A percentile compares a stretch with the other conserved stretches of the same genome.
These are phyloP conservation scores for Zoanthus solanderi DNA, from an alignment of 92 coral and sea anemone species.

Conservation along the genomic window DNA sequence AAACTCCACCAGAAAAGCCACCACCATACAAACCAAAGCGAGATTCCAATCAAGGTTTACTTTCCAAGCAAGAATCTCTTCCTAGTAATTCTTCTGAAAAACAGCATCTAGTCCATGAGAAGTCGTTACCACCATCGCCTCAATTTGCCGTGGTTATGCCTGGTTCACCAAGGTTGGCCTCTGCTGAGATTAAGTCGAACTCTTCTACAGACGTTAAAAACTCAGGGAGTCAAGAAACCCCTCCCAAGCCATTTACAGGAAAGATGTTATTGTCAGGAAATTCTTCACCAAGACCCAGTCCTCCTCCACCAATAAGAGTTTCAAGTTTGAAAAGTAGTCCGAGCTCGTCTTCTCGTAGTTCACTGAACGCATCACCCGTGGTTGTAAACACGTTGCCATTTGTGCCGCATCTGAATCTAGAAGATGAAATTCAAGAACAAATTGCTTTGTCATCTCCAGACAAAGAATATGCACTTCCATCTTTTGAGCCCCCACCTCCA, in stretches of 20 bases:
- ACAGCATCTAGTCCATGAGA: neutral
- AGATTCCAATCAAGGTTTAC: neutral
- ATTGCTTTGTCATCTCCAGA: neutral
- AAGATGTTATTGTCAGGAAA: neutral
- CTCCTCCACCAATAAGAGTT: conserved; percentile 33
- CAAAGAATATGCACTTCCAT: conserved; percentile 34
- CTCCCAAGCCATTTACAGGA: conserved; percentile 1
- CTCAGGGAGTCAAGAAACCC: neutral
- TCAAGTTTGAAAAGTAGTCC: conserved; percentile 34
- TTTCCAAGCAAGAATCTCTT: neutral
- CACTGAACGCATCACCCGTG: conserved; percentile 1
- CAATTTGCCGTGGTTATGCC: conserved; percentile 54
- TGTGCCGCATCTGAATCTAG: conserved; percentile 24
- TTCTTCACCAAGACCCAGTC: conserved; percentile 12
- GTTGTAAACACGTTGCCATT: neutral
- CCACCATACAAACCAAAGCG: conserved; percentile 53
- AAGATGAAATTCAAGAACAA: conserved; percentile 12
- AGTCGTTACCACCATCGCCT: conserved; percentile 43
- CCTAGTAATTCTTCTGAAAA: neutral
- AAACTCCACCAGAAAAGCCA: conserved; percentile 57
- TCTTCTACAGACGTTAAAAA: conserved; percentile 6
- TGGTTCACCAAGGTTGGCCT: conserved; percentile 59
- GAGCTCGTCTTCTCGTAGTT: conserved; percentile 14
- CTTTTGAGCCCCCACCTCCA: conserved; percentile 62
- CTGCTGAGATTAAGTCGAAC: conserved; percentile 52